Evolutionary conservation across 1,140 invertebrate genomes (phyloP).

Genomic region (Drosophila teissieri): DNA sequence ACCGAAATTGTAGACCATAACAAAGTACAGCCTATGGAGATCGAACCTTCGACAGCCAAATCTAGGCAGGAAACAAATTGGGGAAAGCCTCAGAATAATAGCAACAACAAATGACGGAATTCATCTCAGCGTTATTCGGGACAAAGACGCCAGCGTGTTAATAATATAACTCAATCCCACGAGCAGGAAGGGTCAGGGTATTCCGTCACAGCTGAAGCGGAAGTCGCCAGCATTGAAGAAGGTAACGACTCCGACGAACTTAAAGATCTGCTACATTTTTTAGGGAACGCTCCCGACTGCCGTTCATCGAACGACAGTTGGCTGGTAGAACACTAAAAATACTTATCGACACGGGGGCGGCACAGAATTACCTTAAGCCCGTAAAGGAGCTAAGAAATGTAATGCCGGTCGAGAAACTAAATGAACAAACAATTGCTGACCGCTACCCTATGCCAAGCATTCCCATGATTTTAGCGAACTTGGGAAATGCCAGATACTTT

Average conservation of each 20-base stretch:
- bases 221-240: slow-evolving; percentile 10
- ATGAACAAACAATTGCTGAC: too few relatives aligned
- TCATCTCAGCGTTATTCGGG: slow-evolving; percentile 17
- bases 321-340: slow-evolving; percentile 33
- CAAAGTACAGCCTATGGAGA: slow-evolving; percentile 18
- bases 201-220: slow-evolving; percentile 11
- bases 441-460: too few relatives aligned
- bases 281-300: slow-evolving; percentile 30
- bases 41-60: slow-evolving; percentile 1
- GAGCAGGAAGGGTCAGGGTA: slow-evolving; percentile 1
- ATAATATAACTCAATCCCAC: slow-evolving; percentile 24
- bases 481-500: too few relatives aligned
- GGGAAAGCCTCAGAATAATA: slow-evolving; percentile 13
- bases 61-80: slow-evolving; percentile 8
- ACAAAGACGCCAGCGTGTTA: slow-evolving; percentile 23
- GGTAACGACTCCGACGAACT: slow-evolving; percentile 7
- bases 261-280: slow-evolving; percentile 24
- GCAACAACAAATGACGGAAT: slow-evolving; percentile 14
- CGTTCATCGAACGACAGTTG: slow-evolving; percentile 32
- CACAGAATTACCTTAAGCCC: slow-evolving; percentile 31
- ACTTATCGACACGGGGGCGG: slow-evolving; percentile 36
- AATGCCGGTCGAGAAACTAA: slow-evolving; percentile 16
- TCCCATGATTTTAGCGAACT: too few relatives aligned
- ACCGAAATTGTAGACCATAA: neutral
- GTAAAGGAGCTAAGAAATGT: slow-evolving; percentile 27